Evolutionary conservation across 2,888 invertebrate genomes (phyloP).

Genomic region (Eustalomyia histrio): DNA sequence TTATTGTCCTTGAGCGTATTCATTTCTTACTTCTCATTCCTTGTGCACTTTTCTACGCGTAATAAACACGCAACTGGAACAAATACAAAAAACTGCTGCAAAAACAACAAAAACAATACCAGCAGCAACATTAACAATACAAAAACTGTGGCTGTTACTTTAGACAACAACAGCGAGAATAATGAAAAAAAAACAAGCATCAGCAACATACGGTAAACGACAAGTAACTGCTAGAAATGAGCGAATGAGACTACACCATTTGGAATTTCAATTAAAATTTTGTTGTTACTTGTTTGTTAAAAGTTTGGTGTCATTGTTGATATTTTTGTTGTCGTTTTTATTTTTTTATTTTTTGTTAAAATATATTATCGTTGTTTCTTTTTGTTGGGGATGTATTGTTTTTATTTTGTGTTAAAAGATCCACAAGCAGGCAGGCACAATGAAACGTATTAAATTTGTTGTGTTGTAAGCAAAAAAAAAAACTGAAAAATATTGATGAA

Average conservation of each 20-base stretch:
- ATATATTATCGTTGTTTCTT: not conserved
- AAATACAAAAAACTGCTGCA: not conserved
- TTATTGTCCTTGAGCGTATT: slow-evolving; percentile 51
- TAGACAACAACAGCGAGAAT: not conserved
- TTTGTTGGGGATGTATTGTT: not conserved
- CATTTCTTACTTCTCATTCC: slow-evolving; percentile 12
- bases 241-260: not conserved
- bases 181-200: not conserved
- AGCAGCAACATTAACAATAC: not conserved
- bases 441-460: not conserved
- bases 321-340: slow-evolving; percentile 20
- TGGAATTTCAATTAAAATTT: slow-evolving; percentile 55
- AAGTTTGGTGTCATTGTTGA: slow-evolving; percentile 33
- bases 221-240: not conserved
- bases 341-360: not conserved
- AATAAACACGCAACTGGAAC: slow-evolving; percentile 49
- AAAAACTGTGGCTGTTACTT: slow-evolving; percentile 2
- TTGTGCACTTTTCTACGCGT: slow-evolving; percentile 38
- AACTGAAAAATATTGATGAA: not conserved
- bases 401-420: slow-evolving; percentile 13
- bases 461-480: too few species aligned
- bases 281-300: slow-evolving; percentile 30
- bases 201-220: not conserved
- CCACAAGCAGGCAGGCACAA: not conserved
- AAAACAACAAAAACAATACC: not conserved